Percentiles rank a stretch among this genome's conserved stretches.
These are phyloP conservation scores for Coluber constrictor DNA, from an alignment of 2,797 vertebrate genomes.

Conservation along the genomic window DNA sequence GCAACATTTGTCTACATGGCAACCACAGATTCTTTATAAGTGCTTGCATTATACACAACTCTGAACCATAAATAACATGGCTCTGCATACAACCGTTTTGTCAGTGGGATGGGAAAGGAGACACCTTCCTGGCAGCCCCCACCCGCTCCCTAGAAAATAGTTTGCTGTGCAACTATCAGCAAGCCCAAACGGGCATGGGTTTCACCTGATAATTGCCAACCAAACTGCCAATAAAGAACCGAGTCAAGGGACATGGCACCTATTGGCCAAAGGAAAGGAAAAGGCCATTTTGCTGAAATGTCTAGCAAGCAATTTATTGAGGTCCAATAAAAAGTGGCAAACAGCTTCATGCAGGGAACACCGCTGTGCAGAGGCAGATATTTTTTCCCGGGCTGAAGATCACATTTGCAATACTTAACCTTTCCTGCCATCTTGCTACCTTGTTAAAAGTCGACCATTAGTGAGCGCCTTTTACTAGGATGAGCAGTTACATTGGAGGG, in stretches of 20 bases:
- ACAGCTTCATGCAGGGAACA: conserved; percentile 2
- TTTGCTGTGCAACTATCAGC: background rate
- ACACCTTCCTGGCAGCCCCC: background rate
- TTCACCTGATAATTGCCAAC: background rate
- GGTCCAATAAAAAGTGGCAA: conserved; percentile 23
- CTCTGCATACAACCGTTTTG: background rate
- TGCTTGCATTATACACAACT: background rate
- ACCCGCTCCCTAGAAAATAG: background rate
- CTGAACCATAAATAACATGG: background rate
- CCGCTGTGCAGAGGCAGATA: conserved; percentile 16
- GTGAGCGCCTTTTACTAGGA: conserved; percentile 11
- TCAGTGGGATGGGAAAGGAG: background rate
- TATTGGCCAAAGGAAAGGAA: background rate
- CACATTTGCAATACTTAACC: conserved; percentile 33
- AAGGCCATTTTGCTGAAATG: background rate
- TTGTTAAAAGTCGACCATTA: conserved; percentile 25
- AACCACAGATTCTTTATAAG: background rate
- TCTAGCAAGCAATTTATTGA: conserved; percentile 24
- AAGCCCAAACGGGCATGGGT: background rate
- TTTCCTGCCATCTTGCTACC: conserved; percentile 28
- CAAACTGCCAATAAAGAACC: conserved; percentile 2
- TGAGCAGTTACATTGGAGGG: conserved; percentile 10
- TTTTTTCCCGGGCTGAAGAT: conserved; percentile 14
- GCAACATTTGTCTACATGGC: background rate
- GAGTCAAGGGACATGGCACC: background rate